Percentiles rank a stretch among this genome's conserved stretches.
These are phyloP conservation scores for Valencia hispanica DNA, from an alignment of 2,797 vertebrate genomes.

Conservation along the genomic window DNA sequence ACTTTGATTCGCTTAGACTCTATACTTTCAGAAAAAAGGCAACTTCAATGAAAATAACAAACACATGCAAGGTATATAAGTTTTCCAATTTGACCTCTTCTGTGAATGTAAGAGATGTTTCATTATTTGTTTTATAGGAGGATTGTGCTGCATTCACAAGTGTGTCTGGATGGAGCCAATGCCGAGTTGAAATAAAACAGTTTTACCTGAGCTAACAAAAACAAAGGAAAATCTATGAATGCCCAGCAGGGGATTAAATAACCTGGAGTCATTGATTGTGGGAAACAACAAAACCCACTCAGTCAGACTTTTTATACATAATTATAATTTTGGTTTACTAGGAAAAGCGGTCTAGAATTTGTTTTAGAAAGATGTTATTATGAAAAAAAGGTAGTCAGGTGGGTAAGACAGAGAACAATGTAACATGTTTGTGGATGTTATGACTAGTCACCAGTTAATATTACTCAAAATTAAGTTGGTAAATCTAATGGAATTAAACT, in stretches of 20 bases:
- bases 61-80: constrained; percentile 19
- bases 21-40: constrained; percentile 40
- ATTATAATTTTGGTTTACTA: constrained; percentile 30
- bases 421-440: constrained; percentile 9
- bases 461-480: constrained; percentile 13
- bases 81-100: constrained; percentile 26
- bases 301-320: constrained; percentile 42
- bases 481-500: constrained; percentile 50
- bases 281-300: constrained; percentile 42
- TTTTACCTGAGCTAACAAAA: constrained; percentile 51
- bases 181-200: constrained; percentile 39
- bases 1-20: constrained; percentile 39
- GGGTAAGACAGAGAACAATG: constrained; percentile 12
- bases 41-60: constrained; percentile 29
- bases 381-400: constrained; percentile 14
- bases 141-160: constrained; percentile 24
- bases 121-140: constrained; percentile 38
- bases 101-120: constrained; percentile 36
- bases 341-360: constrained; percentile 39
- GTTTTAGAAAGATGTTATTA: constrained; percentile 15
- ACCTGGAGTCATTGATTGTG: constrained; percentile 59
- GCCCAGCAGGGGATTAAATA: constrained; percentile 57
- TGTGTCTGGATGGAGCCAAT: constrained; percentile 30
- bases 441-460: constrained; percentile 18
- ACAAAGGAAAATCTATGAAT: constrained; percentile 43